Evolutionary conservation across 2,113 vertebrate species (phyloP).

Genomic region (Lanius collurio): DNA sequence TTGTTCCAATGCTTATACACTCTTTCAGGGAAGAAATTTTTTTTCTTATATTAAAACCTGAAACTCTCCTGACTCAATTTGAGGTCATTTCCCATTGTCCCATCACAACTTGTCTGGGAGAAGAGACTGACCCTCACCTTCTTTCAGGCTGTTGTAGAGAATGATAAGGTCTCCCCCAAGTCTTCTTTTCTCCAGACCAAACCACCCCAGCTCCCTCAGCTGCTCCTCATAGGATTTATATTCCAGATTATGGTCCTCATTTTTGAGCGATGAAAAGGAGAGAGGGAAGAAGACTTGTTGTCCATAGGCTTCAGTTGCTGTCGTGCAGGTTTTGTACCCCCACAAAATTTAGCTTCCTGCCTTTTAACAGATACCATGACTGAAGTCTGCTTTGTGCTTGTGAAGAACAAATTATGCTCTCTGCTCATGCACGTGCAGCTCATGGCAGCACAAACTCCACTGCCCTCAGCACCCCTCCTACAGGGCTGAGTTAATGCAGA

Average conservation of each 20-base stretch:
- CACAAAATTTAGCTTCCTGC: neutral
- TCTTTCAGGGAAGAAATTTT: neutral
- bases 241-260: neutral
- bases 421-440: neutral
- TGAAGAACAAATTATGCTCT: neutral
- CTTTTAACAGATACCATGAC: neutral
- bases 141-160: neutral
- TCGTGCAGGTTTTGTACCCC: neutral
- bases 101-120: neutral
- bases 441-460: neutral
- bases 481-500: neutral
- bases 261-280: neutral
- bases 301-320: neutral
- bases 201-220: neutral
- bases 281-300: neutral
- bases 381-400: neutral
- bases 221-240: neutral
- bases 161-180: accelerated
- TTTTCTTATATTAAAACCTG: neutral
- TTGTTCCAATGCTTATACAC: neutral
- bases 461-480: neutral
- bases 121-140: neutral
- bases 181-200: neutral
- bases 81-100: neutral
- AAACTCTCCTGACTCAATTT: neutral